phyloP scores from a whole-genome alignment of 2,888 invertebrate species.

The Elysia crispata region DNA sequence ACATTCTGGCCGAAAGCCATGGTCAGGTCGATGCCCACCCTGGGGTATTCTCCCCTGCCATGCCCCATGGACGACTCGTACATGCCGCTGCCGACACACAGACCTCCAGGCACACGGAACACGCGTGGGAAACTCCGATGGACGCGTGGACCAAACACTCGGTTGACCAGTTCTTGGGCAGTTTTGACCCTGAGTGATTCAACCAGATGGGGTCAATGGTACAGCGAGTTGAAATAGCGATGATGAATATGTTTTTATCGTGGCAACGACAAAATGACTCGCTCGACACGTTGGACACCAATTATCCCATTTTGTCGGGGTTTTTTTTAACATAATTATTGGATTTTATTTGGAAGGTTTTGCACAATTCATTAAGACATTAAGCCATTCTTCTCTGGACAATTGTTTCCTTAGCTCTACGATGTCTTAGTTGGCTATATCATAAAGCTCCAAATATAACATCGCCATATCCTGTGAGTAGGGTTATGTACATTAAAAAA shows the following conservation, averaged over 20 bases:
- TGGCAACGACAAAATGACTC: too few species aligned
- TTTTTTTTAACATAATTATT: too few species aligned
- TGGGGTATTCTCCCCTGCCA: constrained; percentile 51
- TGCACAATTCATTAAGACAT: too few species aligned
- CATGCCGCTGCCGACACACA: constrained; percentile 56
- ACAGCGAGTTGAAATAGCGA: background rate
- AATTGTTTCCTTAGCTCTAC: too few species aligned
- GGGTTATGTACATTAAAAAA: too few species aligned
- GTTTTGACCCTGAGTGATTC: constrained; percentile 13
- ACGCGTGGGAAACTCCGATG: constrained; percentile 60
- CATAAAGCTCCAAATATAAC: too few species aligned
- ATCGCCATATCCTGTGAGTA: too few species aligned
- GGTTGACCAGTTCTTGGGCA: constrained; percentile 58
- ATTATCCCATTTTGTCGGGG: too few species aligned
- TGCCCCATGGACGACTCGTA: constrained; percentile 54
- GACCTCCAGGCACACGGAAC: constrained; percentile 51
- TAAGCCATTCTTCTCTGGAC: too few species aligned
- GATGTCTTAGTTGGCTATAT: too few species aligned
- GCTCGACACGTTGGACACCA: too few species aligned
- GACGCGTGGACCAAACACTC: constrained; percentile 64
- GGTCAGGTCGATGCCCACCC: constrained; percentile 58
- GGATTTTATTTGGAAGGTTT: too few species aligned
- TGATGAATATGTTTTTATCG: constrained; percentile 6
- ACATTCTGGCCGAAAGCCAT: constrained; percentile 51
- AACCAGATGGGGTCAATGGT: background rate